These are phyloP conservation scores for Eospalax fontanierii DNA, from an alignment of 2,797 vertebrate species.

Conservation along the genomic window DNA sequence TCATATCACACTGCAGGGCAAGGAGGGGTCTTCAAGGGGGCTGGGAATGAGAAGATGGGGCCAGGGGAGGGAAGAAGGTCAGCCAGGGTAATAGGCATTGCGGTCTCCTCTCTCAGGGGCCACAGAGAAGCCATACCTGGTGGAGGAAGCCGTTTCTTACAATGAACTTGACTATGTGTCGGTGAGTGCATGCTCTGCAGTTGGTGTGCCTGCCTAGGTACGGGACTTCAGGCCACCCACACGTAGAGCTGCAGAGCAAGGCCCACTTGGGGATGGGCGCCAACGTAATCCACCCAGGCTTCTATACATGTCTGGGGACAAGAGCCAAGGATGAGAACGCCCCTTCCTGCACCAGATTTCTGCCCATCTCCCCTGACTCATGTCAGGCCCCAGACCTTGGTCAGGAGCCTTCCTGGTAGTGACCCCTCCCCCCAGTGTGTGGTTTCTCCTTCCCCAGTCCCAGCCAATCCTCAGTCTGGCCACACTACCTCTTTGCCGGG, in stretches of 20 bases:
- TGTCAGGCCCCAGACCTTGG: neutral
- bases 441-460: neutral
- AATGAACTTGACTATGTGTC: constrained; percentile 98
- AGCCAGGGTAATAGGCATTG: neutral
- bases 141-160: constrained; percentile 97
- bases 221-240: neutral
- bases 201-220: rapidly evolving
- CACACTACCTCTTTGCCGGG: neutral
- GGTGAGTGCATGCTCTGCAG: constrained; percentile 89
- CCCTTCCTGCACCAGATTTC: neutral
- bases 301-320: rapidly evolving
- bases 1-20: neutral
- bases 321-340: neutral
- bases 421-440: neutral
- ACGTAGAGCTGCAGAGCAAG: neutral
- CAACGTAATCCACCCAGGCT: neutral
- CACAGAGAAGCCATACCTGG: constrained; percentile 98
- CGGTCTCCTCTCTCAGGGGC: constrained; percentile 91
- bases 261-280: rapidly evolving
- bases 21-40: neutral
- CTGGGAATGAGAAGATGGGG: neutral
- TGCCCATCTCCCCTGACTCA: neutral
- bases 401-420: neutral
- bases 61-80: neutral
- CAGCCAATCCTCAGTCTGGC: neutral